These are phyloP conservation scores for Epiblema foenella DNA, from an alignment of 2,888 invertebrate genomes.

Conservation along the genomic window DNA sequence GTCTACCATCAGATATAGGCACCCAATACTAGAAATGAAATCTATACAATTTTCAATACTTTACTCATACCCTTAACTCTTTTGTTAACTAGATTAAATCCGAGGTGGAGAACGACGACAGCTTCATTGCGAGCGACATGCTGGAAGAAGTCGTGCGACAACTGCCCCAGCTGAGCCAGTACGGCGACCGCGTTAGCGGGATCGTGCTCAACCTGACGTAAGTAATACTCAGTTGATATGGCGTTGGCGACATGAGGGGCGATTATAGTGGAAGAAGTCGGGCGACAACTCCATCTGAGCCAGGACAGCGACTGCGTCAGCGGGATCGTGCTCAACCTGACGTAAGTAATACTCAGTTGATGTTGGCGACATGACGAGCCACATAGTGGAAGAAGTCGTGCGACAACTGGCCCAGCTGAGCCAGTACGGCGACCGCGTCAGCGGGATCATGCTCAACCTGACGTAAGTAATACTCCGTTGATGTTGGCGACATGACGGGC, in stretches of 20 bases:
- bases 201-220: constrained; percentile 60
- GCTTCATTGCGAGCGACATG: constrained; percentile 41
- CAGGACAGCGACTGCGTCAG: no score
- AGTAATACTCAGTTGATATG: no score
- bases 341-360: no score
- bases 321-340: constrained; percentile 61
- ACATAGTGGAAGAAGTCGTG: constrained; percentile 59
- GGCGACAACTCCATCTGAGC: no score
- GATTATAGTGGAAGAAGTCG: no score
- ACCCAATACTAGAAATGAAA: no score
- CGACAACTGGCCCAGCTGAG: constrained; percentile 61
- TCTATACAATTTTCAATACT: background rate
- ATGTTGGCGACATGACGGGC: no score
- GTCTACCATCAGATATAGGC: no score
- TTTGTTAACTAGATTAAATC: constrained; percentile 58
- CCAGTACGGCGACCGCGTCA: constrained; percentile 61
- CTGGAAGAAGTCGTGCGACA: constrained; percentile 62
- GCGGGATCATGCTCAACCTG: constrained; percentile 66
- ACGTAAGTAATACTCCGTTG: constrained; percentile 54
- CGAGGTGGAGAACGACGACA: constrained; percentile 57
- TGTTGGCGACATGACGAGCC: no score
- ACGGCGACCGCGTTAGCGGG: constrained; percentile 66
- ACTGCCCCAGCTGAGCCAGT: constrained; percentile 60
- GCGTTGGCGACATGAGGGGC: no score
- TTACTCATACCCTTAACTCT: background rate